Base-by-base conservation (phyloP, 2,888 invertebrate species). In the Seira musarum region DNA sequence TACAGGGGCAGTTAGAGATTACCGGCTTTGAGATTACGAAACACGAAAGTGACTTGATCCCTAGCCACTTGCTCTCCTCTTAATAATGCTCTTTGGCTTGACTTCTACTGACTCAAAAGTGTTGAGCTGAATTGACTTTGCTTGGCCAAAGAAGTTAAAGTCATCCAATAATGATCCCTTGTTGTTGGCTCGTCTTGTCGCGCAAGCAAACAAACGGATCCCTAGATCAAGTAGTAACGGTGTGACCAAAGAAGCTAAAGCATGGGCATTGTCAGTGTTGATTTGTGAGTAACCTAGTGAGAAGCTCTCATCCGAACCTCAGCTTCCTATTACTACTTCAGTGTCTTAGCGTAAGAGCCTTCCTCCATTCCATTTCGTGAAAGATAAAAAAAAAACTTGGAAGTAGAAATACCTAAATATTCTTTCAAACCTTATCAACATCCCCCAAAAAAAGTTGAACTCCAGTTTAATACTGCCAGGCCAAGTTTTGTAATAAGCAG, bases 1-100 rank as follows among this genome's bases (percentile, higher is more conserved):
- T 8, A 60, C 60, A 75, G 75, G 75, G 75, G 75, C 75, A 75
- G 61, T 35, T 13, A 75, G 75, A 75, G 75, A 75, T 75, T 60
- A 71, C 40, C 30, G 67, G 67, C 67, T 30, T 35, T 67, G 46
- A 60, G 60, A 60, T 60, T 67, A 35, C 69, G 30, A 13, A 24
- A 63, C 40, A 35, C 69, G 30, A 13, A 24, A 63, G 46, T 21
- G 60, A 21, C 35, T 60, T 35, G 49, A 24, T 60, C 21, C 21
- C 60, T 60, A n/a, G 15, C 17, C 49, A 8, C 3, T 21, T 2
- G 60, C 60, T 60, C 22, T 2, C 21, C 60, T 21, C 53, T 30
- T 8, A n/a, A n/a, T n/a, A n/a, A n/a, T n/a, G 40, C 13, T 13
- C 40, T 40, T 40, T 40, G 13, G n/a, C n/a, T n/a, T n/a, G n/a